Evolutionary conservation across 1,140 invertebrate species (phyloP), one percentile per base, ranked within the genome.

Genomic region (Achroia grisella): DNA sequence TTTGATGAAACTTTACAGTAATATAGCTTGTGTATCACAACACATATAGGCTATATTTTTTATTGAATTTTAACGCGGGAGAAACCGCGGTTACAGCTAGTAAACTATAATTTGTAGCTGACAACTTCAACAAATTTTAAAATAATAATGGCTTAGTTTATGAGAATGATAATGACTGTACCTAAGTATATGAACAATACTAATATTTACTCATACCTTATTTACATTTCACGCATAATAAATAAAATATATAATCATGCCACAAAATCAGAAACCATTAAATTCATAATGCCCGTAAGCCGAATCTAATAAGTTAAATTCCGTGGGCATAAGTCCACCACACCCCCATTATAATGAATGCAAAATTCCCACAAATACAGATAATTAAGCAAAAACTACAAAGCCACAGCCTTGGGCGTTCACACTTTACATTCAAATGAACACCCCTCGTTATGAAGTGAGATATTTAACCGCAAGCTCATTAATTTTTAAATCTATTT

Each of bases 301-400:
- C 48, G 62, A 63, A 68, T 68, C 59, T 73, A 78, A 73, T 67
- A 71, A 76, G 62, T 56, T 45, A 39, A 49, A 39, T 49, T 43
- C 32, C 39, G 30, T 4, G 37, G 36, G 17, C 17, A 23, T 23
- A 23, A 23, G 17, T 37, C 40, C 8, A 29, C 44, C 64, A 71
- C 71, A 52, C 69, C 73, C 67, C 50, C 53, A 29, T 48, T 47
- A 51, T 74, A 77, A 77, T 62, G 71, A 77, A 56, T 44, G 59
- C 44, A 48, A 62, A 47, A 60, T 64, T 63, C 59, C 55, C 62
- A 52, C 59, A 62, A 70, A 65, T 54, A 57, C 55, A 63, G 63
- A 68, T 67, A 74, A 77, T 73, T 72, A 70, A 68, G 59, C 61
- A 71, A 74, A 71, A 71, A 77, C 73, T 77, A 77, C 73, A 77